These are phyloP conservation scores for Anneissia japonica DNA, from an alignment of 35 echinoderm and acorn worm genomes.

Conservation along the genomic window DNA sequence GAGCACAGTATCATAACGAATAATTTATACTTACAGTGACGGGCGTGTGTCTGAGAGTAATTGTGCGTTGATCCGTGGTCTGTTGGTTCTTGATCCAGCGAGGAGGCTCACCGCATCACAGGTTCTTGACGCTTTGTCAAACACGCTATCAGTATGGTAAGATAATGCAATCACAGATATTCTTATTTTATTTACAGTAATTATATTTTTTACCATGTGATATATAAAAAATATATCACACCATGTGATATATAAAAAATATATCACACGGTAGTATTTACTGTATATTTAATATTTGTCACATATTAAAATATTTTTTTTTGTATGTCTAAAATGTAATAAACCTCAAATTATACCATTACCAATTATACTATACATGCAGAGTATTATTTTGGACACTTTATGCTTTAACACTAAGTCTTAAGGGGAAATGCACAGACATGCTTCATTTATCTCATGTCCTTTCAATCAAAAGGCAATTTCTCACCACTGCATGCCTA, in stretches of 20 bases:
- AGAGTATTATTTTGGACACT: no score
- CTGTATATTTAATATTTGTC: not conserved
- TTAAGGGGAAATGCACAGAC: no score
- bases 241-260: not conserved
- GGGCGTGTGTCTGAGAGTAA: conserved; percentile 91
- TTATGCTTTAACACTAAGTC: no score
- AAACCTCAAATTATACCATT: not conserved
- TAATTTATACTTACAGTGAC: conserved; percentile 62
- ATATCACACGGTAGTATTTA: no score
- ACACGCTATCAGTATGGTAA: conserved; percentile 87
- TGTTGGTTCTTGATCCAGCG: conserved; percentile 76
- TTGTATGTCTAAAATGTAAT: not conserved
- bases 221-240: not conserved
- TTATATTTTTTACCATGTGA: not conserved
- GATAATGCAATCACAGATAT: not conserved
- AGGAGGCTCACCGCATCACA: conserved; percentile 71
- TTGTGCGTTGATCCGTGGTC: conserved; percentile 50
- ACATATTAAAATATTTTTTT: not conserved
- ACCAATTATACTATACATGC: no score
- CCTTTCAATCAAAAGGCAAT: no score
- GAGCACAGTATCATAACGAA: not conserved
- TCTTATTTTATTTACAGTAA: not conserved
- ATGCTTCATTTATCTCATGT: no score
- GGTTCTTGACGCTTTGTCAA: conserved; percentile 58
- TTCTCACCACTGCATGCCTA: no score